A percentile compares a stretch with the other conserved stretches of the same genome.
Evolutionary conservation across 1,140 invertebrate species (phyloP).

Genomic region (Drosophila sucinea): DNA sequence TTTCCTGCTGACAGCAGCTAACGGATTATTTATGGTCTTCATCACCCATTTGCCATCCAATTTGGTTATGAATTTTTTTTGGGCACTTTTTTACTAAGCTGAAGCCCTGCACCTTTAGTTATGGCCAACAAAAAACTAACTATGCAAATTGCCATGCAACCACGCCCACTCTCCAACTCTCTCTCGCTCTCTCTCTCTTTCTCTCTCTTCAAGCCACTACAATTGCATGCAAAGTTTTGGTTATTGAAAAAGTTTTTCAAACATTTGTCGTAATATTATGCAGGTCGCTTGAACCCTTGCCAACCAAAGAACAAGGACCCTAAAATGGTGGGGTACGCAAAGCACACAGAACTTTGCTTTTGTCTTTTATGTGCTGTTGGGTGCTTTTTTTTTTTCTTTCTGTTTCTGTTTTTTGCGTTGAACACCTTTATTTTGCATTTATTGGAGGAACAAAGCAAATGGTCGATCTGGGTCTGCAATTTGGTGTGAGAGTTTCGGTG

Average conservation of each 20-base stretch:
- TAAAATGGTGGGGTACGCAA: conserved; percentile 39
- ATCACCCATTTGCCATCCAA: conserved; percentile 35
- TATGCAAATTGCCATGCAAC: conserved; percentile 61
- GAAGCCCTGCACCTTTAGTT: conserved; percentile 6
- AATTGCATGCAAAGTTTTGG: conserved; percentile 63
- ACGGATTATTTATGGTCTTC: conserved; percentile 33
- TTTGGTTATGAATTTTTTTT: conserved; percentile 70
- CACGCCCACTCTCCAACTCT: background rate
- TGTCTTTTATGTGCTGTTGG: conserved; percentile 38
- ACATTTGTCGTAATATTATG: conserved; percentile 77
- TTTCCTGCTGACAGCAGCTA: conserved; percentile 50
- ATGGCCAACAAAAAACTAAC: conserved; percentile 19
- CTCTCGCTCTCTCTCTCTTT: background rate
- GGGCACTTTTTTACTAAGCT: background rate
- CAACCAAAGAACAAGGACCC: conserved; percentile 10
- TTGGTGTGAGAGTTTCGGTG: background rate
- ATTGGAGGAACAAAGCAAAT: conserved; percentile 68
- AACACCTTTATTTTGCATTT: conserved; percentile 79
- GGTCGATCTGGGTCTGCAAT: conserved; percentile 20
- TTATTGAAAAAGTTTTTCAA: conserved; percentile 75
- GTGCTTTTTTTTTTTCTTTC: background rate
- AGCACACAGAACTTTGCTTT: conserved; percentile 48
- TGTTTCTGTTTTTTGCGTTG: conserved; percentile 10
- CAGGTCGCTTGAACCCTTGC: conserved; percentile 69
- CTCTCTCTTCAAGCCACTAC: conserved; percentile 13